Percentiles rank a stretch among this genome's conserved stretches.
These are phyloP conservation scores for Athripsodes cinereus DNA, from an alignment of 2,888 invertebrate species.

Conservation along the genomic window DNA sequence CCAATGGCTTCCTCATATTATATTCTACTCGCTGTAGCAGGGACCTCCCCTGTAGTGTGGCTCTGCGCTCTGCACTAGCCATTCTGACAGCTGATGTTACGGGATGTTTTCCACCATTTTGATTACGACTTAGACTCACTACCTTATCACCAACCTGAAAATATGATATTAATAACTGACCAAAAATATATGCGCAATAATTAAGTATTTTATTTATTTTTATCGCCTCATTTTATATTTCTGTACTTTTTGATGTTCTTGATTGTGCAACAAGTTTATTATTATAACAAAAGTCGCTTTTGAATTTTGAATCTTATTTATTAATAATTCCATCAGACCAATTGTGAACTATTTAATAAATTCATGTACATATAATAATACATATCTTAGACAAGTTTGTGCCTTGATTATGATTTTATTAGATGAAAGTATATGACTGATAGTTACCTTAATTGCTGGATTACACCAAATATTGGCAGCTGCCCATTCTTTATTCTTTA, in stretches of 20 bases:
- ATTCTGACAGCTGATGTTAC: slow-evolving; percentile 52
- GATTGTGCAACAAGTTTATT: too few relatives aligned
- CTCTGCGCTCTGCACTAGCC: slow-evolving; percentile 37
- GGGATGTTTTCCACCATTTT: slow-evolving; percentile 48
- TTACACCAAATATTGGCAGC: slow-evolving; percentile 91
- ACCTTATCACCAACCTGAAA: slow-evolving; percentile 64
- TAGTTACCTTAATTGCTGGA: slow-evolving; percentile 73
- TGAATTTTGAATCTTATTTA: too few relatives aligned
- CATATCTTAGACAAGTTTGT: too few relatives aligned
- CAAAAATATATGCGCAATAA: not conserved
- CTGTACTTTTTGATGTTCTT: too few relatives aligned
- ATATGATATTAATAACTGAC: not conserved
- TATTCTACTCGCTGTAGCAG: slow-evolving; percentile 48
- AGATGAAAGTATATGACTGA: too few relatives aligned
- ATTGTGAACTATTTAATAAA: too few relatives aligned
- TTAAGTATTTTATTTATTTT: not conserved
- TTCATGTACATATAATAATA: too few relatives aligned
- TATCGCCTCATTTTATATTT: too few relatives aligned
- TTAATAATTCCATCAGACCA: too few relatives aligned
- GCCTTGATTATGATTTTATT: too few relatives aligned
- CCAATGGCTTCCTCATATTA: slow-evolving; percentile 47
- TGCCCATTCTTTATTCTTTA: slow-evolving; percentile 71
- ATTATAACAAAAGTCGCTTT: too few relatives aligned
- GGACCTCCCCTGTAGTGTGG: slow-evolving; percentile 36
- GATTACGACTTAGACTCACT: slow-evolving; percentile 64